Conservation (phyloP, 2,888 invertebrate species). For the Nasonovia ribisnigri region DNA sequence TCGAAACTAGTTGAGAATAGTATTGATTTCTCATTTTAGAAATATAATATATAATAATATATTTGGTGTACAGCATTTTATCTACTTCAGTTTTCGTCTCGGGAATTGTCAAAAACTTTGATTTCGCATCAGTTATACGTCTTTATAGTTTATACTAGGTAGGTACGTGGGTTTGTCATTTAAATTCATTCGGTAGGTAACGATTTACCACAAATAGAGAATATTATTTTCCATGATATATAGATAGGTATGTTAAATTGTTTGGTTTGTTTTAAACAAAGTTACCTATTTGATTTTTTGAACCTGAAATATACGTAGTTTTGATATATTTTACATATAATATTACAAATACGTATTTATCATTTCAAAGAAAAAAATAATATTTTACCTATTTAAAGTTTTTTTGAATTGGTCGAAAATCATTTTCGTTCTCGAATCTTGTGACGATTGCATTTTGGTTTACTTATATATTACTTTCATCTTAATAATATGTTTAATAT, state of each 20-base stretch:
- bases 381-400: neutral
- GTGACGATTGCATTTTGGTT: neutral
- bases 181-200: neutral
- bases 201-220: neutral
- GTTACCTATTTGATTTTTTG: neutral
- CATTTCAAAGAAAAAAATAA: neutral
- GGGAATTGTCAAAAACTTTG: neutral
- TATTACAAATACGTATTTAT: neutral
- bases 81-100: neutral
- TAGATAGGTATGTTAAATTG: neutral
- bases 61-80: neutral
- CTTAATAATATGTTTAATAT: neutral
- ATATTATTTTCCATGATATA: neutral
- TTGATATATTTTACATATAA: neutral
- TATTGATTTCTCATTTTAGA: neutral
- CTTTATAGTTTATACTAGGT: neutral
- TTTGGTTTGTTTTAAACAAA: neutral
- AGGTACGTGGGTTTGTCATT: neutral
- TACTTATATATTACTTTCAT: neutral
- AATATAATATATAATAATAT: neutral
- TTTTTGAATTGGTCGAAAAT: neutral
- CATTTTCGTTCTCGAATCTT: neutral
- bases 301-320: neutral
- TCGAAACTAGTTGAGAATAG: slow-evolving; percentile 1
- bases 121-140: neutral